These are phyloP conservation scores for Hirundo rustica DNA, from an alignment of 2,797 vertebrate genomes.

Conservation along the genomic window DNA sequence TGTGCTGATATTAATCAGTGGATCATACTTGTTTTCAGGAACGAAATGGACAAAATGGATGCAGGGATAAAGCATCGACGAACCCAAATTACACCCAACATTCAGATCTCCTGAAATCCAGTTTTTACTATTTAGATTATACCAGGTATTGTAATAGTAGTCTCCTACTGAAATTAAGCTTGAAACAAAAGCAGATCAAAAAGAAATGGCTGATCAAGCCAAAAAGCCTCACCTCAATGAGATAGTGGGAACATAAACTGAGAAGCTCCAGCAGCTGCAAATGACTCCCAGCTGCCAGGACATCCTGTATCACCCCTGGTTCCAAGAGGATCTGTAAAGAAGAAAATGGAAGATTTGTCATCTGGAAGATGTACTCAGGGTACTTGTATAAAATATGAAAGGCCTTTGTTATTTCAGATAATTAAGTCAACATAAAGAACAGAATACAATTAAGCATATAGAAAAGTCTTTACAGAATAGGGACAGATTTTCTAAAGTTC, in stretches of 20 bases:
- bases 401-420: background rate
- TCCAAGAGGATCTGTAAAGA: slow-evolving; percentile 89
- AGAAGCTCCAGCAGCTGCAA: slow-evolving; percentile 95
- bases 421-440: background rate
- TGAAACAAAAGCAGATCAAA: background rate
- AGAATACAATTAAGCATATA: background rate
- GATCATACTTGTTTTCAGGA: background rate
- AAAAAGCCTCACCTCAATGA: slow-evolving; percentile 82
- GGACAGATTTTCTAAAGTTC: background rate
- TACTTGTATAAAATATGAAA: background rate
- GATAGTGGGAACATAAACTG: slow-evolving; percentile 95
- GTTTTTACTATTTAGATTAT: background rate
- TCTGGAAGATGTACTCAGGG: background rate
- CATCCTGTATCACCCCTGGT: slow-evolving; percentile 92
- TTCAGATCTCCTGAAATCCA: background rate
- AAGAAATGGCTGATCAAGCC: background rate
- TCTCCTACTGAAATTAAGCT: background rate
- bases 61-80: background rate
- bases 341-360: slow-evolving; percentile 47
- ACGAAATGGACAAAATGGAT: background rate
- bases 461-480: background rate
- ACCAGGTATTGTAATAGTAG: background rate
- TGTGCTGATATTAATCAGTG: background rate
- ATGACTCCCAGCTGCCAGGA: slow-evolving; percentile 95
- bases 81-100: background rate